Conservation (phyloP, 2,888 invertebrate species). For the Eupsilia transversa region DNA sequence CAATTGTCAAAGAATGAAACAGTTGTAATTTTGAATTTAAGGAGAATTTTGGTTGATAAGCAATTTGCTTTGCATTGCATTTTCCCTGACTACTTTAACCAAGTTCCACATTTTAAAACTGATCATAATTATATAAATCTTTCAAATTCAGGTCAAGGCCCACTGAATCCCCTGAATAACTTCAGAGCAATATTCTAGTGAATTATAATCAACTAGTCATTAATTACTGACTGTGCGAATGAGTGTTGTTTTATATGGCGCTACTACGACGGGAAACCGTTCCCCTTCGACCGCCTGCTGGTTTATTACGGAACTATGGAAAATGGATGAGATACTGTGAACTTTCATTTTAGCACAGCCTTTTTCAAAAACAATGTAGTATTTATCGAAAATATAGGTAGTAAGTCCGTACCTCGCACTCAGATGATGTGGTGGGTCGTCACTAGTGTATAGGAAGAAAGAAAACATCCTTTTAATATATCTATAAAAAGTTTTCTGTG, state of each 20-base stretch:
- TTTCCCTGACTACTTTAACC: too few relatives aligned
- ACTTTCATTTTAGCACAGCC: not conserved
- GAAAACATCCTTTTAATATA: too few relatives aligned
- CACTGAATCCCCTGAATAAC: conserved; percentile 8
- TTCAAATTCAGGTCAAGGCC: conserved; percentile 33
- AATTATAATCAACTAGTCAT: conserved; percentile 69
- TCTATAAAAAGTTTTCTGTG: too few relatives aligned
- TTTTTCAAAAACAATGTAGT: not conserved
- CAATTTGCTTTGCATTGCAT: too few relatives aligned
- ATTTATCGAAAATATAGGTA: not conserved
- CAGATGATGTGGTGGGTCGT: not conserved
- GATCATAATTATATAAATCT: conserved; percentile 3
- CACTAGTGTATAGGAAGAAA: too few relatives aligned
- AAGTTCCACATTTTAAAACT: too few relatives aligned
- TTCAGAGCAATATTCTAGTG: conserved; percentile 50
- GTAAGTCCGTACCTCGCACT: not conserved
- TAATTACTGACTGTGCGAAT: conserved; percentile 70
- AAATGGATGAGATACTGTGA: conserved; percentile 40
- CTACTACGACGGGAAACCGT: conserved; percentile 61
- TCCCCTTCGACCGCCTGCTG: conserved; percentile 61
- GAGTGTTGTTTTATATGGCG: conserved; percentile 69
- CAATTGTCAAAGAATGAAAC: too few relatives aligned
- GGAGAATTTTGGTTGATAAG: too few relatives aligned
- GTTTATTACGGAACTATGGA: conserved; percentile 27
- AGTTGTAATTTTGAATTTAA: too few relatives aligned